A percentile compares a stretch with the other conserved stretches of the same genome.
These are phyloP conservation scores for Laspeyria flexula DNA, from an alignment of 2,888 invertebrate species.

Conservation along the genomic window DNA sequence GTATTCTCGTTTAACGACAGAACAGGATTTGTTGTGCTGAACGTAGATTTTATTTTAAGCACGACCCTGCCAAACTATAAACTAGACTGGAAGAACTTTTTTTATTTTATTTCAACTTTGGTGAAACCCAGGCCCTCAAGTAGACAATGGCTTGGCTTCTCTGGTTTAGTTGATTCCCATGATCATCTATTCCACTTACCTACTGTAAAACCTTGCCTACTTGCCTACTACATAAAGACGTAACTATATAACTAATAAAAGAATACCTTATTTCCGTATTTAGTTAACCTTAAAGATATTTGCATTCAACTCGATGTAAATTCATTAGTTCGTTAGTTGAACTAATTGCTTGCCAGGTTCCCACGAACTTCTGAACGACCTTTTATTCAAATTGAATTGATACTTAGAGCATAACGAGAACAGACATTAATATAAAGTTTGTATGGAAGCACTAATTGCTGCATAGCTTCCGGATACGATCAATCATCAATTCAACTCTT, in stretches of 20 bases:
- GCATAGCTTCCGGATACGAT: background rate
- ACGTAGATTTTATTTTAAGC: no score
- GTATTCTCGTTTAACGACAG: background rate
- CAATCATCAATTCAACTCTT: background rate
- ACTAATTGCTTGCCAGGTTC: constrained; percentile 37
- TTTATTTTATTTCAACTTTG: no score
- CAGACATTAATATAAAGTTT: background rate
- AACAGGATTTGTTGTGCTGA: no score
- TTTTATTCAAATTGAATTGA: constrained; percentile 24
- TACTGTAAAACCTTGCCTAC: no score
- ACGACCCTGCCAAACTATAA: no score
- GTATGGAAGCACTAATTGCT: constrained; percentile 6
- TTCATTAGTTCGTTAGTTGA: constrained; percentile 39
- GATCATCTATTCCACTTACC: no score
- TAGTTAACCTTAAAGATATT: constrained; percentile 12
- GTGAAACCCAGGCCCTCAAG: no score
- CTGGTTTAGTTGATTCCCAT: no score
- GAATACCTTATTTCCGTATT: constrained; percentile 1
- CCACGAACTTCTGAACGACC: constrained; percentile 27
- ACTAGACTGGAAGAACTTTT: no score
- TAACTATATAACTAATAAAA: background rate
- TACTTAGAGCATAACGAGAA: constrained; percentile 11
- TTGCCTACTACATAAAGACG: no score
- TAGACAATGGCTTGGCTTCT: no score
- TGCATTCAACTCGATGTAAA: constrained; percentile 34